Base-by-base conservation (phyloP, 2,888 invertebrate genomes). In the Sabellastarte sp. region DNA sequence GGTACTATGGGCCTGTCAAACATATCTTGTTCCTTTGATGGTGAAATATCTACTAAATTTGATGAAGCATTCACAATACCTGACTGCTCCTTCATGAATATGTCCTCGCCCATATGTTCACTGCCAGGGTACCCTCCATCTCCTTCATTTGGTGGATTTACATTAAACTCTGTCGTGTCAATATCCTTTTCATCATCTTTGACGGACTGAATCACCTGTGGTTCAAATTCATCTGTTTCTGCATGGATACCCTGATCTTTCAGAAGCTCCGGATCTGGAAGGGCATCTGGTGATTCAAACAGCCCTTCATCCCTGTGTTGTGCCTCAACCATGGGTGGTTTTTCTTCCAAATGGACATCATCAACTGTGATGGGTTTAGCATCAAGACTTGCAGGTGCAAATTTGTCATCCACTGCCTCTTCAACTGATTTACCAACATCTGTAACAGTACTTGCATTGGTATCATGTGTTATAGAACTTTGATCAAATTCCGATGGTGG, bases 131-230 rank as follows among this genome's bases (percentile, higher is more conserved):
- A n/a, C n/a, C n/a, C n/a, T n/a, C n/a, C n/a, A n/a, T n/a, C n/a
- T n/a, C n/a, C n/a, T n/a, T n/a, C n/a, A n/a, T n/a, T n/a, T n/a
- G n/a, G n/a, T n/a, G n/a, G n/a, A n/a, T n/a, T n/a, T n/a, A n/a
- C n/a, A n/a, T n/a, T n/a, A n/a, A n/a, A n/a, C 20, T 41, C 64
- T 51, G 28, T 53, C 15, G 57, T 65, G 32, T 73, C 63, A 30
- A 59, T 50, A 33, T 65, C 74, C 10, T 76, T 74, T 61, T 74
- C 75, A 31, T 77, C 78, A 58, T 78, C 77, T 69, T 77, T 20
- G 10, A 10, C 41, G 10, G 41, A 15, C 10, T 20, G 20, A 10
- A 15, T 41, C 41, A 41, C 20, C 10, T 41, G 41, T 10, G 10
- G 10, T 41, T 15, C 20, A 20, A 15, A 20, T 20, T 41, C 41